Conservation (phyloP, 2,888 invertebrate genomes). For the Melanostoma scalare region DNA sequence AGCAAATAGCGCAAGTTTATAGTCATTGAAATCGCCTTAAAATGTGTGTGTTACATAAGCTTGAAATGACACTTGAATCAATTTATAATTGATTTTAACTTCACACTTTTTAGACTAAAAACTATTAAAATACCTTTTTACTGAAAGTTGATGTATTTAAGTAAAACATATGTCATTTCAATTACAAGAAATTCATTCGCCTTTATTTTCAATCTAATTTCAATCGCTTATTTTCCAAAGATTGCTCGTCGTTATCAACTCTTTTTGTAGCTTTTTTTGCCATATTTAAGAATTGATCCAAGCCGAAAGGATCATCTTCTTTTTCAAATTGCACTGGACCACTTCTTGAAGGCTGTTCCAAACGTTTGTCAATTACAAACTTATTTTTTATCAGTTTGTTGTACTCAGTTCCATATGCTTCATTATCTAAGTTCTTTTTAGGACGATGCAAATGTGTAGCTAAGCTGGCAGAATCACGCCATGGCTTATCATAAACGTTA, state of each 20-base stretch:
- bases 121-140: too few species aligned
- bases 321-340: slow-evolving; percentile 98
- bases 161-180: too few species aligned
- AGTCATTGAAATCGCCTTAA: too few species aligned
- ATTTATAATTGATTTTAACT: too few species aligned
- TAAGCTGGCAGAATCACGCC: slow-evolving; percentile 94
- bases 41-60: too few species aligned
- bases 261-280: slow-evolving; percentile 92
- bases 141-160: too few species aligned
- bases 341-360: slow-evolving; percentile 88
- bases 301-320: slow-evolving; percentile 96
- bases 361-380: slow-evolving; percentile 98
- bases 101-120: too few species aligned
- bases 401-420: slow-evolving; percentile 95
- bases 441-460: slow-evolving; percentile 96
- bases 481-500: slow-evolving; percentile 98
- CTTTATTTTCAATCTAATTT: slow-evolving; percentile 3
- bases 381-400: slow-evolving; percentile 94
- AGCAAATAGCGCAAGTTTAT: too few species aligned
- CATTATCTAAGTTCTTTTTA: slow-evolving; percentile 92
- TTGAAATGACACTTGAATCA: too few species aligned
- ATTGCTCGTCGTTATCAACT: slow-evolving; percentile 82
- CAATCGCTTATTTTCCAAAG: slow-evolving; percentile 22
- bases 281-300: slow-evolving; percentile 98
- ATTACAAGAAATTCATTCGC: too few species aligned